Evolutionary conservation across 2,888 invertebrate species (phyloP), one percentile per base, ranked within the genome.

Genomic region (Xestobium rufovillosum): DNA sequence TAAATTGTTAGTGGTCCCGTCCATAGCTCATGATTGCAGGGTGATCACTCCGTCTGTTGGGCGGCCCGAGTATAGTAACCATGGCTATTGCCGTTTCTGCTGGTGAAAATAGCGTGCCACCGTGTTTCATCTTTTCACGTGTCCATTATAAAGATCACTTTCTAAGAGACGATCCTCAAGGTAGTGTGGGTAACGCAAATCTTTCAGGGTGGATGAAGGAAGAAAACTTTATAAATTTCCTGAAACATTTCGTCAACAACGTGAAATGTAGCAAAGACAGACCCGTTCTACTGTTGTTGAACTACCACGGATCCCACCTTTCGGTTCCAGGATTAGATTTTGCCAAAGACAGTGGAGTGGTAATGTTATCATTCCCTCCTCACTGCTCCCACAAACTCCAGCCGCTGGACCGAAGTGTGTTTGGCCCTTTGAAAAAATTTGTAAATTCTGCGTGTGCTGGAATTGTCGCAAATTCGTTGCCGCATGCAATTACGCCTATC

Each of bases 191-290:
- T n/a, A 49, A n/a, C n/a, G n/a, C n/a, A n/a, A n/a, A n/a, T n/a
- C n/a, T n/a, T n/a, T n/a, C n/a, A n/a, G n/a, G n/a, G n/a, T n/a
- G n/a, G n/a, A n/a, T n/a, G n/a, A n/a, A n/a, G n/a, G n/a, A n/a
- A n/a, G n/a, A n/a, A n/a, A n/a, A n/a, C n/a, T n/a, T n/a, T n/a
- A n/a, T n/a, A n/a, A n/a, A n/a, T n/a, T n/a, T n/a, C n/a, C n/a
- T 49, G 2, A 57, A 60, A 58, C 56, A 61, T 42, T 61, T 61
- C 39, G 40, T 51, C 14, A 50, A 54, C 27, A 34, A 45, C 35
- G 26, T 36, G 12, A 31, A 36, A 23, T 34, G 50, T 10, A 43
- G 47, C 39, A n/a, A n/a, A n/a, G n/a, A n/a, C n/a, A n/a, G n/a
- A n/a, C n/a, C n/a, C n/a, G n/a, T n/a, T n/a, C n/a, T 61, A 9